Conservation (phyloP, 2,797 vertebrate genomes). For the Steatocranus sp. region DNA sequence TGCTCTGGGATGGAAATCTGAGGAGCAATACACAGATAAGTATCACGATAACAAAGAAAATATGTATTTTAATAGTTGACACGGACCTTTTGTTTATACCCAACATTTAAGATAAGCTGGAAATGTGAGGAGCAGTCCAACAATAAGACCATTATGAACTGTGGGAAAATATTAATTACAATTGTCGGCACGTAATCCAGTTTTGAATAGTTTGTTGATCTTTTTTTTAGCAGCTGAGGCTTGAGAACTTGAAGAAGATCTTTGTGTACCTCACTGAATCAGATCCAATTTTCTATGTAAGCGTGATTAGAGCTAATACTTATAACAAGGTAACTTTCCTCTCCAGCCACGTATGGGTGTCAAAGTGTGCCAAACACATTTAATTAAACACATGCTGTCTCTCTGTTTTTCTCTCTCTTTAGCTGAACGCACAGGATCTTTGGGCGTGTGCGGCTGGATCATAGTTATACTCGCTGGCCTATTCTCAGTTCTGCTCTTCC, state of each 20-base stretch:
- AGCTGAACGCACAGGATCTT: conserved; percentile 59
- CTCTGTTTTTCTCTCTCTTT: background rate
- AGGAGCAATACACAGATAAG: background rate
- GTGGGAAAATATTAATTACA: background rate
- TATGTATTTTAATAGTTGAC: background rate
- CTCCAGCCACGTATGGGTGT: background rate
- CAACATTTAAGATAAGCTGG: background rate
- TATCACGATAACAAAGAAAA: background rate
- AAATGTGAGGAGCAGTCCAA: background rate
- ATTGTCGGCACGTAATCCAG: background rate
- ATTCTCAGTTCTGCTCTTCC: conserved; percentile 75
- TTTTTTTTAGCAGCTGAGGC: background rate
- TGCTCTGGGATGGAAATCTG: background rate
- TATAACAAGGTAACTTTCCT: background rate
- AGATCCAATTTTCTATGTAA: background rate
- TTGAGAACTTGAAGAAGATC: background rate
- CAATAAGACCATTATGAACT: background rate
- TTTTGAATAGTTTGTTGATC: background rate
- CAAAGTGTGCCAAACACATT: background rate
- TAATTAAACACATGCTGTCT: background rate
- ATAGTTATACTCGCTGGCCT: conserved; percentile 77
- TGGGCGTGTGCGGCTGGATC: conserved; percentile 81
- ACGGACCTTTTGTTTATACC: background rate
- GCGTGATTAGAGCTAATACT: background rate
- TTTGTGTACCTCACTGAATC: background rate